phyloP scores from a whole-genome alignment of 2,797 vertebrate genomes.

The Brachymystax lenok region DNA sequence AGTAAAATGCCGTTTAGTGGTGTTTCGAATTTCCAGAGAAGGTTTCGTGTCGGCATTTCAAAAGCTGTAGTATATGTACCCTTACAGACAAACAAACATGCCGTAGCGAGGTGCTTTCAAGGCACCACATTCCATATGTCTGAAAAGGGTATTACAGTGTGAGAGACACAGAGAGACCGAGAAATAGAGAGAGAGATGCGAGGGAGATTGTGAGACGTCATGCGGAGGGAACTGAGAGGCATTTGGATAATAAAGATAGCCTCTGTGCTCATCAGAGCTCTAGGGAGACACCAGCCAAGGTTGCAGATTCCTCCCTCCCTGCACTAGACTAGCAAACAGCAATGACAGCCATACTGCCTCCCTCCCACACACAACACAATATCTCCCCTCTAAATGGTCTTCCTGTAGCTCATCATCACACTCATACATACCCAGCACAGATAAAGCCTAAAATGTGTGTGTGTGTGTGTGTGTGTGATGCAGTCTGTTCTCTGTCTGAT shows the following conservation, averaged over 20 bases:
- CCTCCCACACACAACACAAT: neutral
- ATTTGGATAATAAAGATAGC: conserved; percentile 67
- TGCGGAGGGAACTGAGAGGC: conserved; percentile 29
- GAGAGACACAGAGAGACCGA: too few relatives aligned
- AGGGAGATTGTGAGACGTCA: neutral
- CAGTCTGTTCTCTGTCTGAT: too few relatives aligned
- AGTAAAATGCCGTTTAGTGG: too few relatives aligned
- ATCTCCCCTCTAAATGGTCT: conserved; percentile 30
- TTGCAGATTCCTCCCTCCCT: conserved; percentile 23
- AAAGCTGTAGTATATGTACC: too few relatives aligned
- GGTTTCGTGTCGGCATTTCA: too few relatives aligned
- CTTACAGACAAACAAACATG: too few relatives aligned
- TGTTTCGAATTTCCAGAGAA: too few relatives aligned
- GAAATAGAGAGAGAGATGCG: too few relatives aligned
- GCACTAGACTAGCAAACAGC: conserved; percentile 44
- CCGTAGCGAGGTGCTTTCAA: too few relatives aligned
- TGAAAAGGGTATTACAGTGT: too few relatives aligned
- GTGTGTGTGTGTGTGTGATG: too few relatives aligned
- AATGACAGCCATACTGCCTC: conserved; percentile 37
- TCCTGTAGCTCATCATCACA: conserved; percentile 34
- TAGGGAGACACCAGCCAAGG: conserved; percentile 30
- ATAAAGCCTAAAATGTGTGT: neutral
- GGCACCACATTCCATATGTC: too few relatives aligned
- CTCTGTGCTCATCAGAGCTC: conserved; percentile 37
- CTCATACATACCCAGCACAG: conserved; percentile 30